These are phyloP conservation scores for Tyto alba DNA, from an alignment of 2,113 vertebrate species.

Conservation along the genomic window DNA sequence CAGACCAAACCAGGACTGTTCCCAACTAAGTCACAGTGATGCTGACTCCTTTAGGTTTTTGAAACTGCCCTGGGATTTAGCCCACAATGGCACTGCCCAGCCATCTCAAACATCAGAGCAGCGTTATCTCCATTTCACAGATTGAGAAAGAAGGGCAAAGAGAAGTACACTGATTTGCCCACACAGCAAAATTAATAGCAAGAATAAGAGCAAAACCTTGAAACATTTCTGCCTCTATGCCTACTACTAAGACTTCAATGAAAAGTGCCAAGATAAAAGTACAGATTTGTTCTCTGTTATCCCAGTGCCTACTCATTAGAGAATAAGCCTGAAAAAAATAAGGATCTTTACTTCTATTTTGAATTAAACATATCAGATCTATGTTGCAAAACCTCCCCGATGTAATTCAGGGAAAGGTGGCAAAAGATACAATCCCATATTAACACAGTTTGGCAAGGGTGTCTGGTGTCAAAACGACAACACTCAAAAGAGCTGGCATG, in stretches of 20 bases:
- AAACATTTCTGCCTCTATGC: background rate
- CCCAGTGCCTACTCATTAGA: background rate
- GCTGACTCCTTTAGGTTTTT: background rate
- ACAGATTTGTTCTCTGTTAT: background rate
- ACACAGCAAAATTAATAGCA: background rate
- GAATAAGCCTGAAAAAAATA: background rate
- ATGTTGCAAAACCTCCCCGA: background rate
- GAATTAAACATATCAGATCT: background rate
- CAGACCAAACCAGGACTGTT: background rate
- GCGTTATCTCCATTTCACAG: background rate
- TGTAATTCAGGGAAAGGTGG: conserved; percentile 5
- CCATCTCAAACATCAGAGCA: background rate
- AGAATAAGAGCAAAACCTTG: background rate
- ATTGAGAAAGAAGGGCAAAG: conserved; percentile 38
- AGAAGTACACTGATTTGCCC: background rate
- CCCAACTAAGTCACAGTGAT: conserved; percentile 27
- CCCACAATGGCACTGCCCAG: background rate
- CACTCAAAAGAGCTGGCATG: background rate
- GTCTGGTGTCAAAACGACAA: background rate
- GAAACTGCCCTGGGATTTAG: background rate
- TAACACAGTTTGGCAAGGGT: background rate
- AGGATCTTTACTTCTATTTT: background rate
- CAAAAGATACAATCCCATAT: background rate
- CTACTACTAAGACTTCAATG: background rate
- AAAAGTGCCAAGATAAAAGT: background rate